Base-by-base conservation (phyloP, 1,140 invertebrate species). In the Platyscapa corneri region DNA sequence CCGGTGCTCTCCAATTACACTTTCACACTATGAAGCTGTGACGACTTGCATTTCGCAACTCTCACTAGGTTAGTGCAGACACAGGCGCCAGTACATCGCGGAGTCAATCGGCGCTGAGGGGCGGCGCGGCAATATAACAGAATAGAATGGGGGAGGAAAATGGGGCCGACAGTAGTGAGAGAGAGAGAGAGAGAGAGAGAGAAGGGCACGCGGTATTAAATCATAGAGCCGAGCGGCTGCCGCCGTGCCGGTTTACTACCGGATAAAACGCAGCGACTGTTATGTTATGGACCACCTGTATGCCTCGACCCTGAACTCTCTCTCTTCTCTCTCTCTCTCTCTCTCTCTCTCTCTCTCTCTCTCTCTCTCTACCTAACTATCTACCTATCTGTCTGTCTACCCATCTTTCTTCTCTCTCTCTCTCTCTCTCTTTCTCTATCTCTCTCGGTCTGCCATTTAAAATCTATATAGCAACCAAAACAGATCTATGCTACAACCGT, bases 211-310 rank as follows among this genome's bases (percentile, higher is more conserved):
- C 88, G 89, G 92, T 92, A 93, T 93, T 93, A 93, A 93, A 93
- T 93, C 92, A 93, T 93, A 93, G 92, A 92, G 90, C 89, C 90
- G 90, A 93, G 91, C 92, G 86, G 76, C 53, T 81, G 65, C 91
- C 92, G 91, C 91, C 92, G 91, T 91, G 91, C 91, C 92, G 90
- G 92, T 93, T 93, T 93, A 93, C 93, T 93, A 92, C 91, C 91
- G 92, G 92, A 93, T 93, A 93, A 93, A 93, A 93, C 93, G 92
- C 91, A 93, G 91, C 91, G 92, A 93, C 92, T 93, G 92, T 93
- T 93, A 93, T 93, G 92, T 93, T 93, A 93, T 93, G 92, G 93
- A 93, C 93, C 93, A 93, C 93, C 93, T 93, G 93, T 93, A 93
- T 93, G 92, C 92, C 92, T 90, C 93, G 93, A 93, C 92, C 92